Evolutionary conservation across 2,113 vertebrate genomes (phyloP).

Genomic region (Limnothrissa miodon): DNA sequence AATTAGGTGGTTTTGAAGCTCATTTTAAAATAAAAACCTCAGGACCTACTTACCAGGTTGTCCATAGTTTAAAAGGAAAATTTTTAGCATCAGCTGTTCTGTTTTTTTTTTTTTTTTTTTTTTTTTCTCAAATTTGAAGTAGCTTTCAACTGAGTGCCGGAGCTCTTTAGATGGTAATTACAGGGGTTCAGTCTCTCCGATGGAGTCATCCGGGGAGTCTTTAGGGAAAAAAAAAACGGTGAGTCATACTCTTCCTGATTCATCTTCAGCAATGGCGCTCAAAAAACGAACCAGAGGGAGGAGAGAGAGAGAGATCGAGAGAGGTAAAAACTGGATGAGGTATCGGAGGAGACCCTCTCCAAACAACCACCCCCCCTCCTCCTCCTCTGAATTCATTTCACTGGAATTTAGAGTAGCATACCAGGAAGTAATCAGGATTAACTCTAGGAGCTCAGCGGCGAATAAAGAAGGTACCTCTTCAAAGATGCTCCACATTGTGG

Average conservation of each 20-base stretch:
- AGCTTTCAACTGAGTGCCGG: neutral
- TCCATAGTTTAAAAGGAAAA: neutral
- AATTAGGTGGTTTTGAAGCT: neutral
- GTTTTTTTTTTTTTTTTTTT: neutral
- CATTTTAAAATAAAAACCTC: neutral
- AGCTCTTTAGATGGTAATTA: neutral
- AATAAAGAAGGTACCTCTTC: neutral
- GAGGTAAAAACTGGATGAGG: neutral
- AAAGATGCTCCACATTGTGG: neutral
- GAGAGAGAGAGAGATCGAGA: neutral
- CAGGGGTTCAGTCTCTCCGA: neutral
- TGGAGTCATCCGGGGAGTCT: slow-evolving; percentile 6
- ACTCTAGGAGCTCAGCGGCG: neutral
- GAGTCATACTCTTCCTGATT: slow-evolving; percentile 1
- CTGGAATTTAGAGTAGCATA: neutral
- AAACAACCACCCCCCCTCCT: neutral
- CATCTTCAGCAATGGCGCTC: neutral
- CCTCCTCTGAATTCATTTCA: neutral
- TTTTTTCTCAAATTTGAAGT: neutral
- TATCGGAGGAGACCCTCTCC: neutral
- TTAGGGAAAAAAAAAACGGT: neutral
- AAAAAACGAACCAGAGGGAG: neutral
- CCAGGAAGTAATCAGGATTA: neutral
- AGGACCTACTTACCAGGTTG: neutral
- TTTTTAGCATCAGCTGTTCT: neutral